Percentiles rank a stretch among this genome's conserved stretches.
Evolutionary conservation across 2,888 invertebrate genomes (phyloP).

Genomic region (Rhagonycha lutea): DNA sequence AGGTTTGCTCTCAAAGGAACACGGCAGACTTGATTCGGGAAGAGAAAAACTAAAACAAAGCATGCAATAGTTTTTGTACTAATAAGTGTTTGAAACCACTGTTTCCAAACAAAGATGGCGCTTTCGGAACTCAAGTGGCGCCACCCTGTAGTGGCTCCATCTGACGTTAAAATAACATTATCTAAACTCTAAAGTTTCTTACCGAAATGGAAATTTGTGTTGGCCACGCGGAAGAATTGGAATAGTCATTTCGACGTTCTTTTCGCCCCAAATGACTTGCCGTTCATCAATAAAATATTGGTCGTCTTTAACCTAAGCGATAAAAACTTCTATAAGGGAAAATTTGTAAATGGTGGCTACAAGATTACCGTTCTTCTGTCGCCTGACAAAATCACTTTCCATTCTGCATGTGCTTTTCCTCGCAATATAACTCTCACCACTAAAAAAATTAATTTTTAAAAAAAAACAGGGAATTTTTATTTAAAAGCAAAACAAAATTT

Average conservation of each 20-base stretch:
- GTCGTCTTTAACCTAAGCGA: slow-evolving; percentile 64
- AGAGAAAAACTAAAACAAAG: slow-evolving; percentile 61
- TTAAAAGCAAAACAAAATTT: background rate
- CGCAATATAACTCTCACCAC: slow-evolving; percentile 71
- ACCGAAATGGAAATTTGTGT: slow-evolving; percentile 69
- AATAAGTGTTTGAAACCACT: too few relatives aligned
- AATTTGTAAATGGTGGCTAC: background rate
- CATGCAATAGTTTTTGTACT: background rate
- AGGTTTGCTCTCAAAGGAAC: slow-evolving; percentile 76
- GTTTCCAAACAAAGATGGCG: too few relatives aligned
- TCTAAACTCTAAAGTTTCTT: slow-evolving; percentile 10
- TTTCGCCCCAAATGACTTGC: slow-evolving; percentile 74
- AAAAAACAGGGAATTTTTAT: background rate
- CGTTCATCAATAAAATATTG: slow-evolving; percentile 78
- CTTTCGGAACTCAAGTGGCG: too few relatives aligned
- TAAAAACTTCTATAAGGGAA: background rate
- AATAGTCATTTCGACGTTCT: slow-evolving; percentile 63
- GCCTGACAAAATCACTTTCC: slow-evolving; percentile 75
- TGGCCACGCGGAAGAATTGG: slow-evolving; percentile 72
- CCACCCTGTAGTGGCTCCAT: background rate
- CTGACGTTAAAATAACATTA: background rate
- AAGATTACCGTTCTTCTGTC: slow-evolving; percentile 67
- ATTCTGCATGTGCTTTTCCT: slow-evolving; percentile 77
- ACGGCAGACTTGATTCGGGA: slow-evolving; percentile 74
- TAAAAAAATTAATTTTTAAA: slow-evolving; percentile 43